Conservation (phyloP, 2,888 invertebrate species). For the Vesta saturnalis region DNA sequence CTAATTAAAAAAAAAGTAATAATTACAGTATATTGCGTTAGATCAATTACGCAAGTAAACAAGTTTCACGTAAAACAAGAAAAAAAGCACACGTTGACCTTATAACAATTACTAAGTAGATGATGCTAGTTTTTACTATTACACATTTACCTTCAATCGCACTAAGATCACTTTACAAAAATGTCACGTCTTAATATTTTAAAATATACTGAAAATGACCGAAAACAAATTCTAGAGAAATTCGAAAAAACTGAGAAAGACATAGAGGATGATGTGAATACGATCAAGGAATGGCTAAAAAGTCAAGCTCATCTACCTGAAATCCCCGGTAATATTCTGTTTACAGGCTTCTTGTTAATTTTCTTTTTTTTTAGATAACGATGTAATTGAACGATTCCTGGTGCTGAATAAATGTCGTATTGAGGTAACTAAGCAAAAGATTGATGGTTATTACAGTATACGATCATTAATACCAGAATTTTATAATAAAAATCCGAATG, state of each 20-base stretch:
- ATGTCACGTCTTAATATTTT: not conserved
- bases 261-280: slow-evolving; percentile 42
- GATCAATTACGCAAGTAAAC: not conserved
- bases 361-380: slow-evolving; percentile 45
- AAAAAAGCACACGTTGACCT: not conserved
- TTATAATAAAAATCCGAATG: slow-evolving; percentile 47
- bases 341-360: not conserved
- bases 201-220: not conserved
- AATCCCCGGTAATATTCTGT: slow-evolving; percentile 45
- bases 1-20: too few relatives aligned
- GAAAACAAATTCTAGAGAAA: not conserved
- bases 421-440: slow-evolving; percentile 48
- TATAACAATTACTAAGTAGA: not conserved
- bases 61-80: not conserved
- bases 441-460: slow-evolving; percentile 52
- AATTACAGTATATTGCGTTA: too few relatives aligned
- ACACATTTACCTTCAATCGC: not conserved
- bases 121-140: not conserved
- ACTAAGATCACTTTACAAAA: not conserved
- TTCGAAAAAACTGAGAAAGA: not conserved
- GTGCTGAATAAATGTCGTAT: slow-evolving; percentile 48
- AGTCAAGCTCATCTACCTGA: slow-evolving; percentile 52
- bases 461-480: slow-evolving; percentile 51
- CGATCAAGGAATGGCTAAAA: slow-evolving; percentile 47
- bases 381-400: slow-evolving; percentile 43